Base-by-base conservation (phyloP, 2,797 vertebrate species). In the Numenius phaeopus region DNA sequence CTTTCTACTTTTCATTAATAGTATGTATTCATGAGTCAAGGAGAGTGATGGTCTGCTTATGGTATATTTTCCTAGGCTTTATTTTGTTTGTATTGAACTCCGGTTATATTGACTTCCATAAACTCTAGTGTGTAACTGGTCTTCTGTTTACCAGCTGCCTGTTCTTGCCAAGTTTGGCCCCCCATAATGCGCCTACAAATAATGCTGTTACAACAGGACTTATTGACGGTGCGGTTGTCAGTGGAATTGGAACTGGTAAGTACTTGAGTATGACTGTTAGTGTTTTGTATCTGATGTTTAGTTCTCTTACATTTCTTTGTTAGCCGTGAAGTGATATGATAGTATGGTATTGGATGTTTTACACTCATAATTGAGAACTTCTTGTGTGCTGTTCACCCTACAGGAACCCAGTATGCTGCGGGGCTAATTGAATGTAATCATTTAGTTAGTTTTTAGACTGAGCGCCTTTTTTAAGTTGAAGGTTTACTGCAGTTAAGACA, bases 91-190 rank as follows among this genome's bases (percentile, higher is more conserved):
- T 58, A 15, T 23, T 77, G 34, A 67, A 3, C 30, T 78, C 27
- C 1, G 0, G 11, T 58, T 79, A 9, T 30, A 4, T 9, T 82
- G 50, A 50, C 16, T 88, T 70, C 14, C 11, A 17, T 61, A 37
- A 90, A 57, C 42, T 88, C 50, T 69, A 44, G 54, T 39, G 5
- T 47, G 3, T 72, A 77, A 5, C 64, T 24, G 84, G 32, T 96
- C 52, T 83, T 97, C 66, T 95, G 11, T 92, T 94, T 89, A 61
- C 58, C 94, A 99, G 99, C 87, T 99, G 99, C 95, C 98, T 99
- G 91, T 99, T 99, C 95, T 98, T 99, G 96, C 99, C 99, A 84
- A 99, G 99, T 90, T 97, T 99, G 98, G 99, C 99, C 62, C 99
- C 99, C 46, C 99, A 99, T 95, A 99, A 99, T 20, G 99, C 99